phyloP scores from a whole-genome alignment of 2,888 invertebrate genomes.

The Eupeodes latifasciatus region DNA sequence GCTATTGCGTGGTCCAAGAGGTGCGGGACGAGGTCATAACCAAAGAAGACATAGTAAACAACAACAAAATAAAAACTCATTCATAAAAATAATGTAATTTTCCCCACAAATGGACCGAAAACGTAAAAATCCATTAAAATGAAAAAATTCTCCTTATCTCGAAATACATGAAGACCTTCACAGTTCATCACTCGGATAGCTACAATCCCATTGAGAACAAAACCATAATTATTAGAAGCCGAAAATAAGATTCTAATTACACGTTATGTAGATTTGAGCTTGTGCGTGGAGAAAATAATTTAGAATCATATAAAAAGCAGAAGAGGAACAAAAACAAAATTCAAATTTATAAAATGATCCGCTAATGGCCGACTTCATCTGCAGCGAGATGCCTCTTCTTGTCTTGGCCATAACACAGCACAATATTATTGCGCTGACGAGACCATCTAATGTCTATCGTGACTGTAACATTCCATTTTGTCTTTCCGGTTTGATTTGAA shows the following conservation, averaged over 20 bases:
- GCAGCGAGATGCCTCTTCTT: conserved; percentile 42
- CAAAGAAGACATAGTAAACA: conserved; percentile 28
- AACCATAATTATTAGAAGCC: conserved; percentile 58
- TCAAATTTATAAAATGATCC: conserved; percentile 70
- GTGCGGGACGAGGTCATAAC: neutral
- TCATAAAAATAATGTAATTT: conserved; percentile 57
- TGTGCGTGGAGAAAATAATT: conserved; percentile 68
- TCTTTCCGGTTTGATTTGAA: conserved; percentile 74
- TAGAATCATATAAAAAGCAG: neutral
- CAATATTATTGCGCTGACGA: neutral
- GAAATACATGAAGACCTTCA: neutral
- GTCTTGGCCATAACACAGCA: conserved; percentile 12
- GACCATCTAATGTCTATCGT: conserved; percentile 69
- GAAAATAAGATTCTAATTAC: conserved; percentile 69
- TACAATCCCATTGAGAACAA: conserved; percentile 56
- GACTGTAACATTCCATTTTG: conserved; percentile 67
- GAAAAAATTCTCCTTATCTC: neutral
- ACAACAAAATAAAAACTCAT: conserved; percentile 36
- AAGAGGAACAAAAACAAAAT: conserved; percentile 26
- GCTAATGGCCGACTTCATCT: conserved; percentile 68
- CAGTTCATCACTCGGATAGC: conserved; percentile 22
- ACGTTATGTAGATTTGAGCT: conserved; percentile 73
- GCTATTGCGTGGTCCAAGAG: too few species aligned
- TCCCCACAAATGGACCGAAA: conserved; percentile 38
- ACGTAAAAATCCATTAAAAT: neutral